Evolutionary conservation across 2,888 invertebrate genomes (phyloP).

Genomic region (Apomyelois bistriatella): DNA sequence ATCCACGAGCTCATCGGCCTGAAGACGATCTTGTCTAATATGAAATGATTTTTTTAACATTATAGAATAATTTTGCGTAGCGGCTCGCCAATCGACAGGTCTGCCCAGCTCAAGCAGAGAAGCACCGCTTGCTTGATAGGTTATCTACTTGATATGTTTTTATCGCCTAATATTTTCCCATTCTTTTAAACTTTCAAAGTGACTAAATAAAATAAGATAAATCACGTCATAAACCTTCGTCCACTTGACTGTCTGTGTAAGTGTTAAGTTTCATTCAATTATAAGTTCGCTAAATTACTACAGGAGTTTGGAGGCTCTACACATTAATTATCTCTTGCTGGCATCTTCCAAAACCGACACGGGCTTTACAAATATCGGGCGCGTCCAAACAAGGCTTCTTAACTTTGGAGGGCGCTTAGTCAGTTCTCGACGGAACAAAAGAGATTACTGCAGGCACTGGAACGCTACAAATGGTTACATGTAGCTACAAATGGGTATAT

Average conservation of each 20-base stretch:
- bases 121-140: too few relatives aligned
- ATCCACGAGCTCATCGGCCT: too few relatives aligned
- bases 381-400: slow-evolving; percentile 62
- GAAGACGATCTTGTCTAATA: too few relatives aligned
- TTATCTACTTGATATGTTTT: too few relatives aligned
- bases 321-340: slow-evolving; percentile 69
- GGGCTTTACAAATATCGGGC: slow-evolving; percentile 69
- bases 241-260: slow-evolving; percentile 7
- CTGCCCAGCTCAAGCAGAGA: too few relatives aligned
- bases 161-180: too few relatives aligned
- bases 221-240: neutral
- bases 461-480: slow-evolving; percentile 30
- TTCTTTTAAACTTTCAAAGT: too few relatives aligned
- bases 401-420: slow-evolving; percentile 62
- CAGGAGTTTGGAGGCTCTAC: slow-evolving; percentile 46
- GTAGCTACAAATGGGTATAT: neutral
- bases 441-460: slow-evolving; percentile 48
- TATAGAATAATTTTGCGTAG: too few relatives aligned
- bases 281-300: slow-evolving; percentile 55
- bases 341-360: slow-evolving; percentile 65
- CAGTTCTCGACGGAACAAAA: slow-evolving; percentile 53
- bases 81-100: too few relatives aligned
- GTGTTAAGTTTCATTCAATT: slow-evolving; percentile 44
- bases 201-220: too few relatives aligned
- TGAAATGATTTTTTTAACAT: too few relatives aligned